Conservation (phyloP, 2,888 invertebrate genomes). For the Branchipolynoe longqiensis region DNA sequence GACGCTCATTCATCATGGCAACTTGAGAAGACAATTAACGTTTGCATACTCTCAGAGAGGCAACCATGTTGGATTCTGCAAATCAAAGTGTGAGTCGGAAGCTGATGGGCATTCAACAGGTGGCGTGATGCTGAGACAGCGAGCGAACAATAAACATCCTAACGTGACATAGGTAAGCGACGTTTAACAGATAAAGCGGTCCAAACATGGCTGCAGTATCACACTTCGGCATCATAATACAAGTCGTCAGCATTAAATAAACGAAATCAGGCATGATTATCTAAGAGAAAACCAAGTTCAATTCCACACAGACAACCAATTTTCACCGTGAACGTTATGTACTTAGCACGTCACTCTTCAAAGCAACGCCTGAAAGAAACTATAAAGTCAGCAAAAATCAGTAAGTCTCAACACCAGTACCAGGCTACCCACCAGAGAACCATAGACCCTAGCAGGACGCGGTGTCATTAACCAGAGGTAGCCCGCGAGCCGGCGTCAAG, state of each 20-base stretch:
- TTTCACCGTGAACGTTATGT: not conserved
- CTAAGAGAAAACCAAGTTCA: not conserved
- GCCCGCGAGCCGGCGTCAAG: too few species aligned
- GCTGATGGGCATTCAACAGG: slow-evolving; percentile 16
- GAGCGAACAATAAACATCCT: not conserved
- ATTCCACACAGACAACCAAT: slow-evolving; percentile 19
- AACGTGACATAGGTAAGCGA: too few species aligned
- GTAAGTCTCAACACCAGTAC: slow-evolving; percentile 30
- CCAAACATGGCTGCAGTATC: not conserved
- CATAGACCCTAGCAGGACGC: too few species aligned
- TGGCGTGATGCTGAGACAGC: not conserved
- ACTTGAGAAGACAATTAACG: too few species aligned
- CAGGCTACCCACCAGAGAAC: too few species aligned
- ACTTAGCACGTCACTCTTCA: slow-evolving; percentile 7
- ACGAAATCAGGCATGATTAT: not conserved
- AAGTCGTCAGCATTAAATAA: not conserved
- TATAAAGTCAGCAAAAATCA: slow-evolving; percentile 29
- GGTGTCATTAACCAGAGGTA: too few species aligned
- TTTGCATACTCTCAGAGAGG: slow-evolving; percentile 13
- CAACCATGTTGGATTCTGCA: slow-evolving; percentile 28
- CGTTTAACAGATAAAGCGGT: slow-evolving; percentile 6
- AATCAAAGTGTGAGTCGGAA: slow-evolving; percentile 24
- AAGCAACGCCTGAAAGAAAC: slow-evolving; percentile 40
- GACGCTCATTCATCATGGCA: not conserved
- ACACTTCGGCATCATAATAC: not conserved